Evolutionary conservation across 2,113 vertebrate species (phyloP), one percentile per base, ranked within the genome.

Genomic region (Lagenorhynchus albirostris): DNA sequence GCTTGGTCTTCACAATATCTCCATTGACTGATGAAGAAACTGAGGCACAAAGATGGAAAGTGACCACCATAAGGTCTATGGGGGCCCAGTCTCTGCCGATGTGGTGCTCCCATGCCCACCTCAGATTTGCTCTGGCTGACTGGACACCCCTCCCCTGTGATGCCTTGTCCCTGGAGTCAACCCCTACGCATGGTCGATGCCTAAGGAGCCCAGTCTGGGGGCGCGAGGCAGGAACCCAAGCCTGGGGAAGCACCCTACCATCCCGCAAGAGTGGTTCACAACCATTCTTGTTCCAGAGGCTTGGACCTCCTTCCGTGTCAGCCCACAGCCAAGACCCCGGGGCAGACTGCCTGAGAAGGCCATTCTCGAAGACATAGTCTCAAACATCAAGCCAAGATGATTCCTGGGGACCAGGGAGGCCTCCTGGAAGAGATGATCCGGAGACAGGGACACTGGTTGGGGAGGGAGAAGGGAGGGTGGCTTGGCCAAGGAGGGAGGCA

Each of bases 21-120:
- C 21, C 53, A 62, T 18, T 33, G 84, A 47, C 20, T 1, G 2
- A 5, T 8, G 23, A 55, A 36, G 93, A 68, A 85, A 50, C 55
- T 5, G 50, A 97, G 92, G 33, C 31, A 73, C 41, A 36, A 2
- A 53, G 41, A 8, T 41, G 63, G 36, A 80, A 36, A 1, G 14
- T 21, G 63, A 26, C 36, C 29, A 7, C 65, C 6, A 4, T 23
- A 8, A 53, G 21, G 58, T 29, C 60, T 31, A 1, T 17, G 33
- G 44, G 21, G 26, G 23, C 4, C 15, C 55, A 63, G 85, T 68
- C 23, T 55, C 36, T 0, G 0, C 38, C 44, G 25, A 0, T 20
- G n/a, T 25, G 26, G 31, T 21, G 2, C 12, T 77, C 31, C 25
- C 10, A 44, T 11, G 1, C 12, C 6, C 26, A 36, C 14, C 60